Conservation (phyloP, 1,140 invertebrate species). For the Scaptomyza montana region DNA sequence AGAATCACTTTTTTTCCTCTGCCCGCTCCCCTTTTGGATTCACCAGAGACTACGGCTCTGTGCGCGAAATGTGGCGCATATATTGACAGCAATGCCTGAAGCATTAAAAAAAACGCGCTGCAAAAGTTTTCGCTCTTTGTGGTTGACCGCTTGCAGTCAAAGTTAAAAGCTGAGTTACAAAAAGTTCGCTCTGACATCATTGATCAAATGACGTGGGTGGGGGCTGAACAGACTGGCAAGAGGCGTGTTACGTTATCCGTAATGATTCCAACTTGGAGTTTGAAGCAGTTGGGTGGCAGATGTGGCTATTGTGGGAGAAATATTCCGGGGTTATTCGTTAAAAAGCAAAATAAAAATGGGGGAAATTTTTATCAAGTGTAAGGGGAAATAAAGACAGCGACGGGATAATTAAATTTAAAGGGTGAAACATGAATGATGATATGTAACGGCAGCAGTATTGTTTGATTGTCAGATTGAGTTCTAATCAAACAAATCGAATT, state of each 20-base stretch:
- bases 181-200: constrained; percentile 52
- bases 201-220: constrained; percentile 34
- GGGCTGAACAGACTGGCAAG: constrained; percentile 6
- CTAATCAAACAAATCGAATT: not conserved
- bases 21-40: not conserved
- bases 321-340: constrained; percentile 4
- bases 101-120: constrained; percentile 24
- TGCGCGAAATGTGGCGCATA: not conserved
- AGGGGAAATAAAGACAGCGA: not conserved
- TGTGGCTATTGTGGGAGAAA: constrained; percentile 4
- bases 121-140: constrained; percentile 50
- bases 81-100: constrained; percentile 7
- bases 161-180: constrained; percentile 46
- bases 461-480: not conserved
- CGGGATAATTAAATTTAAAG: not conserved
- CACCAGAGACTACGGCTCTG: not conserved
- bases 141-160: constrained; percentile 55
- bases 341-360: not conserved
- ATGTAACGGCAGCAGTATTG: not conserved
- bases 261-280: constrained; percentile 18
- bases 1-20: not conserved
- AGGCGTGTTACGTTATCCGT: constrained; percentile 37
- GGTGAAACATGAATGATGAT: not conserved
- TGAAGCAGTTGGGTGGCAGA: not conserved
- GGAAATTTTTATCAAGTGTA: constrained; percentile 3